phyloP scores from a whole-genome alignment of 2,888 invertebrate genomes.

The Polyommatus icarus region DNA sequence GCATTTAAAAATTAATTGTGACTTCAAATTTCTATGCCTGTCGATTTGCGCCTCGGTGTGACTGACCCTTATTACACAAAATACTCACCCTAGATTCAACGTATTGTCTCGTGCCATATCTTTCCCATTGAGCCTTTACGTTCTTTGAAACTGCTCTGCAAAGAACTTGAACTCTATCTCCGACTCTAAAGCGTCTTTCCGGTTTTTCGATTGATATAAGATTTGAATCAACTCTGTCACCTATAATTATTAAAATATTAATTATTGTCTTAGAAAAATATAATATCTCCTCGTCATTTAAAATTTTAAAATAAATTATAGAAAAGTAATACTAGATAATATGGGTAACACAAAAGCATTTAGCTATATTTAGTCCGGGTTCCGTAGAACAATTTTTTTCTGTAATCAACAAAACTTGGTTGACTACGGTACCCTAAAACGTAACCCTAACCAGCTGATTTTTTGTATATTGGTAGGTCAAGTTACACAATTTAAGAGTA shows the following conservation, averaged over 20 bases:
- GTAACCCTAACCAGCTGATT: too few species aligned
- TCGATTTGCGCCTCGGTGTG: not conserved
- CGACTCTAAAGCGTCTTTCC: slow-evolving; percentile 55
- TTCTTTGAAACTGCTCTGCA: slow-evolving; percentile 53
- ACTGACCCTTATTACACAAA: not conserved
- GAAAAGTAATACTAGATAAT: not conserved
- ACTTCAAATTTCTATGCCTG: not conserved
- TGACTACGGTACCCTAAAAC: too few species aligned
- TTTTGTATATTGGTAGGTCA: too few species aligned
- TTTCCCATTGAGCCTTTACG: slow-evolving; percentile 54
- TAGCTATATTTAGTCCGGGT: not conserved
- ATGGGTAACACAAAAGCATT: not conserved
- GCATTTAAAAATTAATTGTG: not conserved
- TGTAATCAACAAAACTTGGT: too few species aligned
- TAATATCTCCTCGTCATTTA: not conserved
- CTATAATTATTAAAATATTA: slow-evolving; percentile 49
- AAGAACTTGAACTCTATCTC: slow-evolving; percentile 62
- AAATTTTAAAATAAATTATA: not conserved
- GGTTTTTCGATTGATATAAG: slow-evolving; percentile 68
- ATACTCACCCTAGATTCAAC: slow-evolving; percentile 58
- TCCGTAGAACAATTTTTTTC: too few species aligned
- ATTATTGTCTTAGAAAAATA: not conserved
- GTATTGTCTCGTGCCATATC: slow-evolving; percentile 59
- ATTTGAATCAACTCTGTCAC: slow-evolving; percentile 47
- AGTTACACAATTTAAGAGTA: too few species aligned